Conservation (phyloP, 2,888 invertebrate genomes). For the Lochmaea crataegi region DNA sequence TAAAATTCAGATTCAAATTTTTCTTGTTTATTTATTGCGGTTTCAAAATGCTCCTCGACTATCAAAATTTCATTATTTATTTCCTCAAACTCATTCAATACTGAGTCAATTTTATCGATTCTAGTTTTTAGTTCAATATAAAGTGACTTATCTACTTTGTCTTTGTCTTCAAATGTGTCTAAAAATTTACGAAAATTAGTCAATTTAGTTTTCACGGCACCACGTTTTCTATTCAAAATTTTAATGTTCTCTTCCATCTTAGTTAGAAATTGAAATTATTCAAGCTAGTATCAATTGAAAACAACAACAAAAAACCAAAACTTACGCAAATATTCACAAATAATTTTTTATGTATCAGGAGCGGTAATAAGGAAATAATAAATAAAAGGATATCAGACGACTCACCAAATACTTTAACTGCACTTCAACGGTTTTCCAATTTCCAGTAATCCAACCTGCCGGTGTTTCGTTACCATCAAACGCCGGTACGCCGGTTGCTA, state of each 20-base stretch:
- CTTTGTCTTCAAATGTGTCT: neutral
- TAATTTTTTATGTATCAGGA: neutral
- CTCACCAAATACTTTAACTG: neutral
- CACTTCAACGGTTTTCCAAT: neutral
- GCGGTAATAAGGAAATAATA: neutral
- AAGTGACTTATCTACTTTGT: neutral
- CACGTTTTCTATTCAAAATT: conserved; percentile 9
- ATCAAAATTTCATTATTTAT: too few species aligned
- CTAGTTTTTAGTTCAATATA: neutral
- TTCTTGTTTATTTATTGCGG: neutral
- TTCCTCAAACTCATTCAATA: too few species aligned
- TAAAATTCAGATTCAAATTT: neutral
- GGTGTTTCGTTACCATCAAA: neutral
- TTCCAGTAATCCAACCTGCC: neutral
- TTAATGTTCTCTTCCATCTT: neutral
- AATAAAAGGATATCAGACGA: neutral
- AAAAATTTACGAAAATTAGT: conserved; percentile 18
- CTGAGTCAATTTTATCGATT: neutral
- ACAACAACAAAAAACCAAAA: neutral
- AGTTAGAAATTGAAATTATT: neutral
- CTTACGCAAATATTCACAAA: neutral
- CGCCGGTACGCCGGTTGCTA: neutral
- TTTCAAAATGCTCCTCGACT: neutral
- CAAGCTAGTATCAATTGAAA: neutral
- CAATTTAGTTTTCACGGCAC: conserved; percentile 1